Conservation (phyloP, 2,797 vertebrate genomes). For the Aphelocoma californica region DNA sequence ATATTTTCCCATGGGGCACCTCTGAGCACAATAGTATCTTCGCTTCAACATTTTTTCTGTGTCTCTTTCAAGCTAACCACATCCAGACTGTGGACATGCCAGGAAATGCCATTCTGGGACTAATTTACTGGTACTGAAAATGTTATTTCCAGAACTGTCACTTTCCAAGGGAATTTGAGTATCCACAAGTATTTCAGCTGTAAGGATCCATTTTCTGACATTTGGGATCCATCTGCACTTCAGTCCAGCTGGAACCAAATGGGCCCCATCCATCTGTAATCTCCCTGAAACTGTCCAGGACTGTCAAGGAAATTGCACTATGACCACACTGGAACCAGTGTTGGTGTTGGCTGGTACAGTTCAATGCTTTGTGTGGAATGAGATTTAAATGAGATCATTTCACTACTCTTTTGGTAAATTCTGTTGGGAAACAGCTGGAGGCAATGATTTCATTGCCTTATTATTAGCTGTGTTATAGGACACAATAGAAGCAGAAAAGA, state of each 20-base stretch:
- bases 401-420: slow-evolving; percentile 49
- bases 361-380: slow-evolving; percentile 48
- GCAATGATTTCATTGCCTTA: slow-evolving; percentile 62
- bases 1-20: slow-evolving; percentile 16
- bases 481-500: slow-evolving; percentile 60
- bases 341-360: slow-evolving; percentile 59
- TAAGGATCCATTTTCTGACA: slow-evolving; percentile 60
- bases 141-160: slow-evolving; percentile 69
- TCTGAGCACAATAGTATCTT: slow-evolving; percentile 18
- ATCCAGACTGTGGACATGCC: slow-evolving; percentile 63
- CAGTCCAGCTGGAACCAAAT: slow-evolving; percentile 39
- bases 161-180: slow-evolving; percentile 62
- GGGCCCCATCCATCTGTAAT: slow-evolving; percentile 31
- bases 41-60: slow-evolving; percentile 19
- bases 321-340: slow-evolving; percentile 46
- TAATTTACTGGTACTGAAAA: slow-evolving; percentile 69
- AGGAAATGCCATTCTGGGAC: slow-evolving; percentile 68
- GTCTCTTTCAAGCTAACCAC: slow-evolving; percentile 58
- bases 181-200: slow-evolving; percentile 55
- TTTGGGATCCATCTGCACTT: slow-evolving; percentile 63
- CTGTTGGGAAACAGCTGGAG: slow-evolving; percentile 58
- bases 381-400: slow-evolving; percentile 60
- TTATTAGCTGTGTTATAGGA: slow-evolving; percentile 47
- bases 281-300: slow-evolving; percentile 50
- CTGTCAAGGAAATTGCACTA: slow-evolving; percentile 59